phyloP scores from a whole-genome alignment of 2,113 vertebrate species.

The Carassius auratus region DNA sequence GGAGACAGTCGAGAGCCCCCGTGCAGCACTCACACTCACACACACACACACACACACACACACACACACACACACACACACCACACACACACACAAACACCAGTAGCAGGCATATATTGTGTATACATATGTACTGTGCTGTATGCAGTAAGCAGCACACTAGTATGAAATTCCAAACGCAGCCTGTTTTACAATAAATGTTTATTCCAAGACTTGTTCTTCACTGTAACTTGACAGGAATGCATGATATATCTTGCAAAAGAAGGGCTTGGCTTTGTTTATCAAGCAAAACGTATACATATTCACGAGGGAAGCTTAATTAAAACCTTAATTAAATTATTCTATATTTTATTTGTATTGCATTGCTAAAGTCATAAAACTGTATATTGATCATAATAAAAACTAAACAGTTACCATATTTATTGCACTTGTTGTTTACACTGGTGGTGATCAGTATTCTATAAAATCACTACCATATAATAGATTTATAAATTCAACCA shows the following conservation, averaged over 20 bases:
- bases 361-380: neutral
- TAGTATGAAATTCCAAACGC: neutral
- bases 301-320: neutral
- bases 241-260: neutral
- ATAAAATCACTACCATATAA: neutral
- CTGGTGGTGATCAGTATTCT: neutral
- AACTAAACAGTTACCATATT: neutral
- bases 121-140: neutral
- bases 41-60: neutral
- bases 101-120: neutral
- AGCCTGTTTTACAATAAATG: neutral
- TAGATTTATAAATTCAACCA: neutral
- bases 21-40: neutral
- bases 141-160: neutral
- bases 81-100: neutral
- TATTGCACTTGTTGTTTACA: neutral
- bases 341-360: neutral
- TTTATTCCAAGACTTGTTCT: neutral
- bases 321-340: neutral
- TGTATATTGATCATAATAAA: neutral
- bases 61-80: neutral
- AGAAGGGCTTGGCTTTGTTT: neutral
- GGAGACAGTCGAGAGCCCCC: neutral
- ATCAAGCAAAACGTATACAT: neutral
- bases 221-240: neutral